Evolutionary conservation across 2,888 invertebrate genomes (phyloP).

Genomic region (Nomada goodeniana): DNA sequence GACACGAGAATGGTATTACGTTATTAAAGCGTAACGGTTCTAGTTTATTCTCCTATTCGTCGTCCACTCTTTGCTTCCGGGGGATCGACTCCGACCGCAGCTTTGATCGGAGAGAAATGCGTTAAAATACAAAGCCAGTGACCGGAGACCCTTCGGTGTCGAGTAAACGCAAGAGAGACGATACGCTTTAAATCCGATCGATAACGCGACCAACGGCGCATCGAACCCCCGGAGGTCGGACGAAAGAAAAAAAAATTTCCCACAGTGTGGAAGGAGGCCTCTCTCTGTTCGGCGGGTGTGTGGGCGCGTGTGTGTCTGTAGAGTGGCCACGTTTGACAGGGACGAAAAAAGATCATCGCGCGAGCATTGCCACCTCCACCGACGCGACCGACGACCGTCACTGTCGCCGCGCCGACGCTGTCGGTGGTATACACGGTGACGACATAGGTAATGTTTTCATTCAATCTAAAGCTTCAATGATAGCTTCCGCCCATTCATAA

Average conservation of each 20-base stretch:
- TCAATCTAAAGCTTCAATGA: conserved; percentile 84
- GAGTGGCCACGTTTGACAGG: conserved; percentile 26
- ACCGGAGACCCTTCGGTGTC: conserved; percentile 8
- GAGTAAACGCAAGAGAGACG: background rate
- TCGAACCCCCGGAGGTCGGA: conserved; percentile 4
- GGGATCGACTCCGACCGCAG: background rate
- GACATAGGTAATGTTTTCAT: conserved; percentile 82
- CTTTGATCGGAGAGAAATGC: background rate
- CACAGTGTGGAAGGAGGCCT: conserved; percentile 37
- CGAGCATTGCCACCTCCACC: conserved; percentile 38
- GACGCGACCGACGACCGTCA: conserved; percentile 56
- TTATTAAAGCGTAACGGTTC: conserved; percentile 49
- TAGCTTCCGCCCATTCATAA: conserved; percentile 85
- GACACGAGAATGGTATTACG: conserved; percentile 20
- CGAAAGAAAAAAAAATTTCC: conserved; percentile 48
- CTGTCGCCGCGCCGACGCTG: conserved; percentile 68
- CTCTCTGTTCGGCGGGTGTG: background rate
- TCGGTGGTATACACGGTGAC: conserved; percentile 71
- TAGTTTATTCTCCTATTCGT: conserved; percentile 1
- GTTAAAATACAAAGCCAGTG: background rate
- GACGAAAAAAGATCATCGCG: conserved; percentile 24
- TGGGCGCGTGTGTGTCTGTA: background rate
- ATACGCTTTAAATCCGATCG: conserved; percentile 48
- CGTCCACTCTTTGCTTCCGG: background rate
- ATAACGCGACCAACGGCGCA: conserved; percentile 34